Conservation (phyloP, 2,113 vertebrate species). For the Boulengeromyrus knoepffleri region DNA sequence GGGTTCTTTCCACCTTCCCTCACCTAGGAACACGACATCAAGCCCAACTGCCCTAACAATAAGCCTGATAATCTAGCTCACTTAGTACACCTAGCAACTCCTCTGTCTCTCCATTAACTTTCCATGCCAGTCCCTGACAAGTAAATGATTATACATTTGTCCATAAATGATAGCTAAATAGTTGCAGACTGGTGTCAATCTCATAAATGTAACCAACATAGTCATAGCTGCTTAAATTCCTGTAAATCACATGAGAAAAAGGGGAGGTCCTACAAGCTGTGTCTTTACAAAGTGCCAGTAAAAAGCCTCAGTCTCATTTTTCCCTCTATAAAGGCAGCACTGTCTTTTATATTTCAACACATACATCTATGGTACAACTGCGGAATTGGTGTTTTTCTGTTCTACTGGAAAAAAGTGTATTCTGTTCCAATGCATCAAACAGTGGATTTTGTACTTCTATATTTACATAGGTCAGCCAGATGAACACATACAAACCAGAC, state of each 20-base stretch:
- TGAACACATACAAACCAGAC: conserved; percentile 45
- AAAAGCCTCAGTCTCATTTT: not conserved
- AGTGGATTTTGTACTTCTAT: conserved; percentile 39
- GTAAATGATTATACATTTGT: not conserved
- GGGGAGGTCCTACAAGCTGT: conserved; percentile 16
- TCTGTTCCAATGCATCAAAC: conserved; percentile 43
- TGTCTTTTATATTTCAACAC: not conserved
- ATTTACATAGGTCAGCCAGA: conserved; percentile 43
- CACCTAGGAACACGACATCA: not conserved
- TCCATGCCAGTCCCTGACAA: not conserved
- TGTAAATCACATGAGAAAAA: conserved; percentile 23
- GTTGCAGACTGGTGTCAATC: not conserved
- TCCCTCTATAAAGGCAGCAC: not conserved
- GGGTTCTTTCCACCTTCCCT: not conserved
- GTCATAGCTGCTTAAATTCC: not conserved
- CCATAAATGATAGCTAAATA: not conserved
- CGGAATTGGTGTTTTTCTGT: not conserved
- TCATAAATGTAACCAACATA: not conserved
- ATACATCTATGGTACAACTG: not conserved
- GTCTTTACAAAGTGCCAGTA: not conserved
- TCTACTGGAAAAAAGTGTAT: not conserved
- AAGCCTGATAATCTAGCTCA: not conserved
- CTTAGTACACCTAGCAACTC: not conserved
- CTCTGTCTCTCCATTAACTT: not conserved
- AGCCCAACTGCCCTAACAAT: not conserved